phyloP scores from a whole-genome alignment of 2,113 vertebrate genomes.

The Zosterops hypoxanthus region DNA sequence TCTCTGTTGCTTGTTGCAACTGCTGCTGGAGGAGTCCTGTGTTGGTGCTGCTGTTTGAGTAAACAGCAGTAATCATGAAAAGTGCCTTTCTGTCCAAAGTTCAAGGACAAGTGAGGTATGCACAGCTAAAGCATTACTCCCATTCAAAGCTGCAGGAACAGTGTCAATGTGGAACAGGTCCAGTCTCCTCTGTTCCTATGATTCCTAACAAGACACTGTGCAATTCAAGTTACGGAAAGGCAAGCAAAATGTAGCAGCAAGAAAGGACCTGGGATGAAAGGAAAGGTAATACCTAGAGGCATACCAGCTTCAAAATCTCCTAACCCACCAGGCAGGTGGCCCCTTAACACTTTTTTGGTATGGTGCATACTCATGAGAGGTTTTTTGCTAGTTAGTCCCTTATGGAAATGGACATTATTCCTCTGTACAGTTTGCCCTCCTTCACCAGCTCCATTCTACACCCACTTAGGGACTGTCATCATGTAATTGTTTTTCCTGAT shows the following conservation, averaged over 20 bases:
- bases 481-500: not conserved
- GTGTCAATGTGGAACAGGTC: accelerated
- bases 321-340: not conserved
- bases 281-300: not conserved
- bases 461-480: not conserved
- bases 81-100: not conserved
- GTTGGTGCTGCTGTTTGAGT: not conserved
- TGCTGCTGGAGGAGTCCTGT: not conserved
- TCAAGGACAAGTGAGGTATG: not conserved
- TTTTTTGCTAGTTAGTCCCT: not conserved
- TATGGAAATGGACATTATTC: not conserved
- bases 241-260: not conserved
- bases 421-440: not conserved
- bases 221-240: not conserved
- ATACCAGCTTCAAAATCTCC: not conserved
- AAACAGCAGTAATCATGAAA: not conserved
- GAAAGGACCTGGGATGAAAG: not conserved
- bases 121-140: not conserved
- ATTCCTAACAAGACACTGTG: not conserved
- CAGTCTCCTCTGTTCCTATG: not conserved
- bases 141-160: not conserved
- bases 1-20: not conserved
- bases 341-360: not conserved
- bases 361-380: not conserved
- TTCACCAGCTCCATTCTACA: not conserved